Base-by-base conservation (phyloP, 2,113 vertebrate genomes). In the Nymphicus hollandicus region DNA sequence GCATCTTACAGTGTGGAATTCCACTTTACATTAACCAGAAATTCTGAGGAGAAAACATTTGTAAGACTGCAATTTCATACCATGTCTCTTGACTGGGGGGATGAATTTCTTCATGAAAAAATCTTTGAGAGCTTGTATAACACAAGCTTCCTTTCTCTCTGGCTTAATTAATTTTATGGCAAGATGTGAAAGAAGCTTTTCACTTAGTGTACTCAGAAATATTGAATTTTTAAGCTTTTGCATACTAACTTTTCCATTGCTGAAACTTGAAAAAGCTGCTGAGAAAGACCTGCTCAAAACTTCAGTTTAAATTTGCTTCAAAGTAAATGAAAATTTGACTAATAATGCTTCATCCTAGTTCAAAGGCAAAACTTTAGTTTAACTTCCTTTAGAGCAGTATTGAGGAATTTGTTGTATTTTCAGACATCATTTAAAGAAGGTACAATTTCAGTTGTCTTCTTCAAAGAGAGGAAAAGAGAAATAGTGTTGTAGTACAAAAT, bases 111-210 rank as follows among this genome's bases (percentile, higher is more conserved):
- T 66, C 13, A 88, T 20, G 33, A 81, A 70, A 74, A 72, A 88
- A 37, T 94, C 35, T 88, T 82, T 66, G 37, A 60, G 55, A 53
- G 43, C 58, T 88, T 93, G 52, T 81, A 37, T 83, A 93, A 89
- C 52, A 89, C 27, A 68, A 69, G 18, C 28, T 84, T 86, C 13
- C 43, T 81, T 96, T 95, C 55, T 93, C 29, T 81, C 69, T 92
- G 83, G 35, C 10, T 20, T 72, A 90, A 94, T 95, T 92, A 90
- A 86, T 96, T 96, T 97, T 81, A 88, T 61, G 80, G 77, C 52
- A 43, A 47, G 76, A 74, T 78, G 65, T 1, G 3, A 86, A 96
- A 49, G 25, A 50, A 77, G 33, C n/a, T 71, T 82, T 90, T 89
- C 5, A 52, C 95, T 81, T 83, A 74, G 33, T 35, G 52, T 60